A percentile compares a stretch with the other conserved stretches of the same genome.
Conservation (phyloP, 2,888 invertebrate genomes). For the Helicoverpa assulta region DNA sequence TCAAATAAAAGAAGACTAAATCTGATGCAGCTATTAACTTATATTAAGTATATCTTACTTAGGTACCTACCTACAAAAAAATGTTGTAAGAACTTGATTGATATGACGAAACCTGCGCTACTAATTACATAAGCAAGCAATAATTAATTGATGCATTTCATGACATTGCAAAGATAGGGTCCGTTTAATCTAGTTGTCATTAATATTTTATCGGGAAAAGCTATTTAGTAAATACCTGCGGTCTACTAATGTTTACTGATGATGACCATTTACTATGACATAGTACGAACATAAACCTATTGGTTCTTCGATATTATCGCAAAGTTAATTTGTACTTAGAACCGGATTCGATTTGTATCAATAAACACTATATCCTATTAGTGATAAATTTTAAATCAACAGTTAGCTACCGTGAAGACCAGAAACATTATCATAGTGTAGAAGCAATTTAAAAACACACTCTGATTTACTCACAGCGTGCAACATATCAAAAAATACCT, state of each 20-base stretch:
- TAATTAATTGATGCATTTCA: background rate
- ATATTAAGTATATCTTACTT: too few relatives aligned
- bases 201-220: too few relatives aligned
- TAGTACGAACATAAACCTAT: background rate
- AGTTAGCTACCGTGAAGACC: background rate
- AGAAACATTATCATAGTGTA: background rate
- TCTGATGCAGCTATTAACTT: too few relatives aligned
- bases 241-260: too few relatives aligned
- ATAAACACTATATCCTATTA: background rate
- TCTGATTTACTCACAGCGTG: background rate
- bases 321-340: slow-evolving; percentile 1
- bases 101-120: background rate
- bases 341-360: slow-evolving; percentile 1
- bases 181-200: too few relatives aligned
- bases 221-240: too few relatives aligned
- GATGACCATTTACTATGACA: background rate
- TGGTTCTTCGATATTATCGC: background rate
- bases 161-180: background rate
- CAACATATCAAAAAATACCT: background rate
- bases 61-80: too few relatives aligned
- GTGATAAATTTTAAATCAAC: background rate
- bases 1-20: too few relatives aligned
- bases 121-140: background rate
- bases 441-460: too few relatives aligned
- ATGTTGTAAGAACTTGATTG: background rate